Percentiles rank a stretch among this genome's conserved stretches.
Conservation (phyloP, 2,113 vertebrate species). For the Etia nguti region DNA sequence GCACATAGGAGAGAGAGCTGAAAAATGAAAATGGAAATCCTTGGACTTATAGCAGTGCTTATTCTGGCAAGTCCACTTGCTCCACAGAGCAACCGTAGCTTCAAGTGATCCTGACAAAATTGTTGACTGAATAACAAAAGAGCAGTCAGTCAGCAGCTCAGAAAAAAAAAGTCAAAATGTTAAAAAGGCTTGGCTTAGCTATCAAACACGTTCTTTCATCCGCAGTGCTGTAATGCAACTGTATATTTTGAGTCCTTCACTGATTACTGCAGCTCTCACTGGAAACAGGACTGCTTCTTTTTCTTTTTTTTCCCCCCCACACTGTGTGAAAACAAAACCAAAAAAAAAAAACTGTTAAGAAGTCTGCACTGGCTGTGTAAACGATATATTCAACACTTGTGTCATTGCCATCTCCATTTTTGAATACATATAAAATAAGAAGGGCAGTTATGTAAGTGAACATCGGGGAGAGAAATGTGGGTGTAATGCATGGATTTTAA, state of each 20-base stretch:
- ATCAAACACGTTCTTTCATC: neutral
- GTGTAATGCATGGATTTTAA: slow-evolving; percentile 36
- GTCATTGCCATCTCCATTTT: neutral
- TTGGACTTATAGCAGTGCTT: neutral
- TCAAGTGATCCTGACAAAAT: neutral
- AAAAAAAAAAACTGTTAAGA: neutral
- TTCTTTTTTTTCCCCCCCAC: neutral
- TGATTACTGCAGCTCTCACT: neutral
- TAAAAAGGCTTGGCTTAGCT: neutral
- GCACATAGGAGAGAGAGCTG: neutral
- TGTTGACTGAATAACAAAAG: neutral
- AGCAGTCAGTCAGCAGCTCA: neutral
- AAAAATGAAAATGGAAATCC: neutral
- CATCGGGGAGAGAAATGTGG: neutral
- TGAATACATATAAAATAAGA: neutral
- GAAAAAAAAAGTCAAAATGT: neutral
- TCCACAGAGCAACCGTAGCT: neutral
- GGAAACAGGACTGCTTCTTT: neutral
- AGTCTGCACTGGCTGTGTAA: neutral
- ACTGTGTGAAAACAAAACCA: neutral
- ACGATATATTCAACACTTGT: neutral
- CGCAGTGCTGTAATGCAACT: neutral
- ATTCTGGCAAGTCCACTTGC: neutral
- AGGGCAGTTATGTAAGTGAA: neutral
- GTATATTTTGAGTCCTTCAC: neutral